These are phyloP conservation scores for Acomys russatus DNA, from an alignment of 2,797 vertebrate species.

Conservation along the genomic window DNA sequence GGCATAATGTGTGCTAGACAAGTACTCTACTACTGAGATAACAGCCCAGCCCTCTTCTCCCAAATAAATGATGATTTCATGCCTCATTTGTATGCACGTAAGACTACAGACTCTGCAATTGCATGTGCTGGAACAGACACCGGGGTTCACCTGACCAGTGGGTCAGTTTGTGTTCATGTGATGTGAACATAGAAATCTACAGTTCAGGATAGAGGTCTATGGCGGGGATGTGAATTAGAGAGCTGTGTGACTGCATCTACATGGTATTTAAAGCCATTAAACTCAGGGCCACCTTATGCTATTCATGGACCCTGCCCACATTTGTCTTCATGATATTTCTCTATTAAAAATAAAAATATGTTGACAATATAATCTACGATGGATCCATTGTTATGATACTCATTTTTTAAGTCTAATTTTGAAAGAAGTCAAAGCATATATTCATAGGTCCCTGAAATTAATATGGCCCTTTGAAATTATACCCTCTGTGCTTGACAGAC, in stretches of 20 bases:
- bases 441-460: not conserved
- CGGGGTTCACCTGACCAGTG: not conserved
- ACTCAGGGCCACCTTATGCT: not conserved
- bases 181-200: not conserved
- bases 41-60: not conserved
- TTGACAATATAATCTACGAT: not conserved
- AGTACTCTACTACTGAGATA: not conserved
- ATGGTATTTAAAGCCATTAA: not conserved
- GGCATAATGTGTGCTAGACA: not conserved
- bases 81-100: not conserved
- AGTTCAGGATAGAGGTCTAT: not conserved
- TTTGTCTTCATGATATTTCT: not conserved
- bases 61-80: constrained; percentile 44
- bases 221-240: not conserved
- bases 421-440: not conserved
- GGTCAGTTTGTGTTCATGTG: not conserved
- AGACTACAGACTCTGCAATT: not conserved
- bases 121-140: not conserved
- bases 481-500: not conserved
- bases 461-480: not conserved
- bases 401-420: not conserved
- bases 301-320: not conserved
- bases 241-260: not conserved
- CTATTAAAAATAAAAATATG: not conserved
- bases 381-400: not conserved